These are phyloP conservation scores for Diphyllodes magnificus DNA, from an alignment of 2,113 vertebrate genomes.

Conservation along the genomic window DNA sequence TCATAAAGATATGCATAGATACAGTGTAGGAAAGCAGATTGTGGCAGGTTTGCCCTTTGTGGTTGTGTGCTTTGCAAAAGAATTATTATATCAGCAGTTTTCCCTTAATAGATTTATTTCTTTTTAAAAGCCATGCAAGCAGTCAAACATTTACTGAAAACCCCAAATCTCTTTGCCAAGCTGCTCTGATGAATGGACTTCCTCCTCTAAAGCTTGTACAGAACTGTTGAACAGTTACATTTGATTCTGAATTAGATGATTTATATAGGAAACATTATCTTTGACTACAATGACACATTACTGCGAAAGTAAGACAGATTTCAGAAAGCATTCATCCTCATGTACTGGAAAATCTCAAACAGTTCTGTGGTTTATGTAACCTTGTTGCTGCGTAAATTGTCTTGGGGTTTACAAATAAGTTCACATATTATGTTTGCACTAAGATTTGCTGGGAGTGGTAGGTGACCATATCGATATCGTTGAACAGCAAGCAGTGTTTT, in stretches of 20 bases:
- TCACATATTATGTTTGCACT: slow-evolving; percentile 76
- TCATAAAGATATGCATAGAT: slow-evolving; percentile 55
- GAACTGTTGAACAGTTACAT: slow-evolving; percentile 59
- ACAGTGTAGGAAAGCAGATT: slow-evolving; percentile 59
- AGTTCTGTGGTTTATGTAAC: slow-evolving; percentile 67
- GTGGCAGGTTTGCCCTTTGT: slow-evolving; percentile 60
- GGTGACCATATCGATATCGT: slow-evolving; percentile 51
- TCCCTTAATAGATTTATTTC: slow-evolving; percentile 60
- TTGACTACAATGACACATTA: slow-evolving; percentile 38
- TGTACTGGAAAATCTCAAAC: slow-evolving; percentile 61
- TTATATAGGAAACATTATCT: slow-evolving; percentile 64
- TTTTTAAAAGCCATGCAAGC: slow-evolving; percentile 68
- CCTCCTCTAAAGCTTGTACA: slow-evolving; percentile 56
- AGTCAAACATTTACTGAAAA: slow-evolving; percentile 57
- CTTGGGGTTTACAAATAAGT: slow-evolving; percentile 64
- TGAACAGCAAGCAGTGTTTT: slow-evolving; percentile 61
- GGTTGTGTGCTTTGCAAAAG: slow-evolving; percentile 67
- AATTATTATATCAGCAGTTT: slow-evolving; percentile 52
- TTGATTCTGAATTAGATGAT: slow-evolving; percentile 62
- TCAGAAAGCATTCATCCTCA: slow-evolving; percentile 49
- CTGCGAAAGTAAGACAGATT: slow-evolving; percentile 55
- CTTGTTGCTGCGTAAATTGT: slow-evolving; percentile 64
- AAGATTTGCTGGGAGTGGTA: slow-evolving; percentile 70
- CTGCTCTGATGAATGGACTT: slow-evolving; percentile 60
- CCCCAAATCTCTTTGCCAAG: slow-evolving; percentile 66